Percentiles rank a stretch among this genome's conserved stretches.
phyloP scores from a whole-genome alignment of 1,140 invertebrate genomes.

The Neelides sp. region DNA sequence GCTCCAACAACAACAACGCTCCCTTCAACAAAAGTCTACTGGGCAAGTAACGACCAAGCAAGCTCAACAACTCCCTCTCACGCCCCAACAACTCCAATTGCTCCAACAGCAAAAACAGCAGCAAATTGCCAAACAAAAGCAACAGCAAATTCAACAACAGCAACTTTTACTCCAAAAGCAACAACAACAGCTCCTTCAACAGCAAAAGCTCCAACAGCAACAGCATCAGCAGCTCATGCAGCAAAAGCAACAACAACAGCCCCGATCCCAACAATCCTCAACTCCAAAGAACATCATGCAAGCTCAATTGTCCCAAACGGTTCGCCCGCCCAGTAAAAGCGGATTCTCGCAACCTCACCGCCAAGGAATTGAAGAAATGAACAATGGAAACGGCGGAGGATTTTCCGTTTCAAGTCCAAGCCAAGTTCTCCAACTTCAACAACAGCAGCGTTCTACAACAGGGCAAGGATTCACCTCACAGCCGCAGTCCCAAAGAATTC shows the following conservation, averaged over 20 bases:
- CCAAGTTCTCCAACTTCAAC: not conserved
- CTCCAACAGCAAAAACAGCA: not conserved
- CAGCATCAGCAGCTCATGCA: not conserved
- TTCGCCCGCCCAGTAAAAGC: no score
- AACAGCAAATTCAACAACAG: not conserved
- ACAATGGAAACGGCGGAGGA: no score
- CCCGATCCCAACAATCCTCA: not conserved
- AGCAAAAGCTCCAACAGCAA: conserved; percentile 1
- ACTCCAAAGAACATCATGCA: not conserved
- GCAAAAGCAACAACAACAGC: not conserved
- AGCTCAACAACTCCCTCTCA: no score
- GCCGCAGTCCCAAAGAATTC: no score
- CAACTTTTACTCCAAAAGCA: not conserved
- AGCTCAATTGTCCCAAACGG: not conserved
- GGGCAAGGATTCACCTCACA: no score
- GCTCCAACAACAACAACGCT: no score
- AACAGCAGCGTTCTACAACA: not conserved
- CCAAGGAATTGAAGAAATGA: no score
- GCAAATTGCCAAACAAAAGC: not conserved
- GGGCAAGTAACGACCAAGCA: no score
- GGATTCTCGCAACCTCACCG: no score
- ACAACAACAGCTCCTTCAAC: not conserved
- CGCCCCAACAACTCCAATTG: no score
- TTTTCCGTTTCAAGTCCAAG: no score
- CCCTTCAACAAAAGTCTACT: no score